Percentiles rank a stretch among this genome's conserved stretches.
Conservation (phyloP, 2,113 vertebrate species). For the Cairina moschata region DNA sequence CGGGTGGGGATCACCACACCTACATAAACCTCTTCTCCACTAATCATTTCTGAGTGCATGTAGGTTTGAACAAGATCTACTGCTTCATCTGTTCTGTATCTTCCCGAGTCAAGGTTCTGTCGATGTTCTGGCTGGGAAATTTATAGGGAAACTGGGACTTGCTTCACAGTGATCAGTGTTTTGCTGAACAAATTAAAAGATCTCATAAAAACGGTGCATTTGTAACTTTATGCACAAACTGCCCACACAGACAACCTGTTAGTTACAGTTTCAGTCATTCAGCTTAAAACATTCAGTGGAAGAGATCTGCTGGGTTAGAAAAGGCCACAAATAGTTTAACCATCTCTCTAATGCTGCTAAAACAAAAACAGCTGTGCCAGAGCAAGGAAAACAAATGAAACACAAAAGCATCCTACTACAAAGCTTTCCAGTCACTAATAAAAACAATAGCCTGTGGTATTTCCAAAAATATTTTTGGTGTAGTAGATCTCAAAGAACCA, state of each 20-base stretch:
- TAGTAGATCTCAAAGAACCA: constrained; percentile 72
- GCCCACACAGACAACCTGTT: constrained; percentile 3
- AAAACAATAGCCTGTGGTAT: constrained; percentile 79
- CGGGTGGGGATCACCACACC: not conserved
- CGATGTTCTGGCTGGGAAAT: constrained; percentile 46
- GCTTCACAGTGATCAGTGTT: constrained; percentile 20
- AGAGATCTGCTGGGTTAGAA: constrained; percentile 70
- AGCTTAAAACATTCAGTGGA: constrained; percentile 41
- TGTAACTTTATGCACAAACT: constrained; percentile 22
- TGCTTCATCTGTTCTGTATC: constrained; percentile 35
- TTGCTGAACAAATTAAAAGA: constrained; percentile 52
- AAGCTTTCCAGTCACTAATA: constrained; percentile 79
- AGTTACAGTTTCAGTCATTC: not conserved
- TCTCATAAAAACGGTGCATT: constrained; percentile 41
- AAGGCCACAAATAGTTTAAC: constrained; percentile 76
- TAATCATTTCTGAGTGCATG: not conserved
- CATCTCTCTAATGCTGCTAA: constrained; percentile 77
- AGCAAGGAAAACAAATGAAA: constrained; percentile 81
- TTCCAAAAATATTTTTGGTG: constrained; percentile 80
- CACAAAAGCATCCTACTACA: constrained; percentile 77
- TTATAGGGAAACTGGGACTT: constrained; percentile 35
- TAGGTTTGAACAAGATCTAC: constrained; percentile 24
- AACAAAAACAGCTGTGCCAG: constrained; percentile 80
- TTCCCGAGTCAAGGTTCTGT: not conserved
- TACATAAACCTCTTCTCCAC: not conserved